A percentile compares a stretch with the other conserved stretches of the same genome.
phyloP scores from a whole-genome alignment of 2,113 vertebrate species.

The Rhea pennata region DNA sequence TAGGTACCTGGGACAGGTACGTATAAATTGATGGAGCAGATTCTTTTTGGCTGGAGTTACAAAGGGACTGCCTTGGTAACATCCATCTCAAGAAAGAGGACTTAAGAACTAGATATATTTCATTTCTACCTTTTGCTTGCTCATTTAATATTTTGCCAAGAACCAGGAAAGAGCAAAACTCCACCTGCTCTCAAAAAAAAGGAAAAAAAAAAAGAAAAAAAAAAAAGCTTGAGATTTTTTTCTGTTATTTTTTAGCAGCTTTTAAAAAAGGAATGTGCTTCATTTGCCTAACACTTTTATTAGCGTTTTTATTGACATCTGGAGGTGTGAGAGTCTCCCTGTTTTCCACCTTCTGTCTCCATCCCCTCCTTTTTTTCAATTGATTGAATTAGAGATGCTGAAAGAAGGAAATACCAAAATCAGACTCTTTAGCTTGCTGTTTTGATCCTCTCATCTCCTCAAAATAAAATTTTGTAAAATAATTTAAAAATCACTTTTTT shows the following conservation, averaged over 20 bases:
- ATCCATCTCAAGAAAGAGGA: background rate
- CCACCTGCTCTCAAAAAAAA: background rate
- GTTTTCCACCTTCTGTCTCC: background rate
- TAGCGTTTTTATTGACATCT: slow-evolving; percentile 27
- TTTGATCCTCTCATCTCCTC: background rate
- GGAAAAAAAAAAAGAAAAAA: background rate
- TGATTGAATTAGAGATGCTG: background rate
- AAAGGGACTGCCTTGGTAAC: background rate
- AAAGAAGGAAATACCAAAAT: background rate
- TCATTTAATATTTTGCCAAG: background rate
- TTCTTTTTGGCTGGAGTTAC: background rate
- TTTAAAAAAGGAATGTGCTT: background rate
- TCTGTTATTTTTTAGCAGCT: background rate
- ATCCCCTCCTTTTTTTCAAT: background rate
- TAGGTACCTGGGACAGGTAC: background rate
- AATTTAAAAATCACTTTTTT: background rate
- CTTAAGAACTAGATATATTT: background rate
- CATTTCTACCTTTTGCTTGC: background rate
- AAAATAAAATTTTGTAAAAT: background rate
- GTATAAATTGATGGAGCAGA: background rate
- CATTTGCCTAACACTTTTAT: slow-evolving; percentile 4
- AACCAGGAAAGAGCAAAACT: slow-evolving; percentile 33
- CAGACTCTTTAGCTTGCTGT: background rate
- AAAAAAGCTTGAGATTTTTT: background rate
- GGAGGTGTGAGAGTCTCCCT: background rate